Conservation (phyloP, 2,888 invertebrate genomes). For the Exocentrus adspersus region DNA sequence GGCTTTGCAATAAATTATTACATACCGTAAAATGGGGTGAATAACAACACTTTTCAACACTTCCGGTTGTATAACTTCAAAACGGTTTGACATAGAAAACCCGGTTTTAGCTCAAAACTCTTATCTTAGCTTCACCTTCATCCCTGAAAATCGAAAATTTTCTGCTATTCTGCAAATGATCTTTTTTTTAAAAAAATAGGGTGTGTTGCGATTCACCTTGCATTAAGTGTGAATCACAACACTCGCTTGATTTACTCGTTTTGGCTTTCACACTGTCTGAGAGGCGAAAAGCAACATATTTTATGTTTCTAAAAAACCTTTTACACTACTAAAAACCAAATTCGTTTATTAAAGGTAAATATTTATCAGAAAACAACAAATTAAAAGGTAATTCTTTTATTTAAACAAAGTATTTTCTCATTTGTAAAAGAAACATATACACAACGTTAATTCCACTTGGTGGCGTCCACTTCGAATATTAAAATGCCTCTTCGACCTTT, state of each 20-base stretch:
- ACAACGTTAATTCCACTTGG: slow-evolving; percentile 6
- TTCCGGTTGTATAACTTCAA: slow-evolving; percentile 11
- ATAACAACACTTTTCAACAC: slow-evolving; percentile 15
- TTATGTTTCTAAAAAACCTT: slow-evolving; percentile 27
- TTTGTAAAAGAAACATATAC: slow-evolving; percentile 13
- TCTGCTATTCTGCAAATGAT: background rate
- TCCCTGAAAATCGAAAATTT: slow-evolving; percentile 15
- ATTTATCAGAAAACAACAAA: slow-evolving; percentile 12
- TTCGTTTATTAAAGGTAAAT: slow-evolving; percentile 26
- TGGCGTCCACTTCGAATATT: slow-evolving; percentile 23
- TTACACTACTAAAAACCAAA: slow-evolving; percentile 24
- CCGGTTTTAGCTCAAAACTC: background rate
- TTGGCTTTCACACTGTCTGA: slow-evolving; percentile 28
- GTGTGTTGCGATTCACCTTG: slow-evolving; percentile 28
- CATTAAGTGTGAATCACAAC: slow-evolving; percentile 8
- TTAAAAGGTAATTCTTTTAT: slow-evolving; percentile 12
- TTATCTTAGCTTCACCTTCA: slow-evolving; percentile 14
- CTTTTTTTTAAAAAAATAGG: background rate
- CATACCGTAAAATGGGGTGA: slow-evolving; percentile 12
- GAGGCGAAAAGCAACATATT: slow-evolving; percentile 27
- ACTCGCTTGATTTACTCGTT: slow-evolving; percentile 22
- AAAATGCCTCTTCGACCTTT: slow-evolving; percentile 24
- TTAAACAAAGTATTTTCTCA: slow-evolving; percentile 12
- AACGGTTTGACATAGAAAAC: slow-evolving; percentile 7
- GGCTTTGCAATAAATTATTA: no score